Conservation (phyloP, 2,888 invertebrate genomes). For the Aradus depressus region DNA sequence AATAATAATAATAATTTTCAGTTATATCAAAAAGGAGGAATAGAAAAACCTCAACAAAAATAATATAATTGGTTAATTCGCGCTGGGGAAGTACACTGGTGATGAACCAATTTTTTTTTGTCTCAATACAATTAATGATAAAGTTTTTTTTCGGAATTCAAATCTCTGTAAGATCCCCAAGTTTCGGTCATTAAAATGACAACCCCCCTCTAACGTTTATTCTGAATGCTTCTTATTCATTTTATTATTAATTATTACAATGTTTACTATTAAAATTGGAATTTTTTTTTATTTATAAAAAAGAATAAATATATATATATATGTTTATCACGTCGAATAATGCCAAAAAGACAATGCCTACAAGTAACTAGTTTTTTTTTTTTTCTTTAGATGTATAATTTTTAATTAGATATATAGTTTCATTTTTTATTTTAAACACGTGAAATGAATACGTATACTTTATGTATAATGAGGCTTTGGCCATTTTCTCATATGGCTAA, state of each 20-base stretch:
- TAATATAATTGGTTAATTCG: too few relatives aligned
- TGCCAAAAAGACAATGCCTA: slow-evolving; percentile 30
- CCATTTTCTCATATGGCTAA: slow-evolving; percentile 9
- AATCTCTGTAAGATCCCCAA: too few relatives aligned
- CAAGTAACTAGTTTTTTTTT: slow-evolving; percentile 27
- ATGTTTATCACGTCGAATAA: slow-evolving; percentile 26
- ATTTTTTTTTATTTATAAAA: slow-evolving; percentile 13
- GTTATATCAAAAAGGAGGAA: too few relatives aligned
- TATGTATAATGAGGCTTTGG: slow-evolving; percentile 15
- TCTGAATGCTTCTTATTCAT: slow-evolving; percentile 18
- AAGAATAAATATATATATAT: slow-evolving; percentile 20
- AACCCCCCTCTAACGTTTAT: too few relatives aligned
- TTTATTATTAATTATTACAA: slow-evolving; percentile 15
- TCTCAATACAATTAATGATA: too few relatives aligned
- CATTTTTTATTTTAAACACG: too few relatives aligned
- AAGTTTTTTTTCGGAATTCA: too few relatives aligned
- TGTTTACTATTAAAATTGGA: slow-evolving; percentile 18
- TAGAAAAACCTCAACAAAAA: too few relatives aligned
- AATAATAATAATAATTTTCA: too few relatives aligned
- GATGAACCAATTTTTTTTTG: slow-evolving; percentile 11
- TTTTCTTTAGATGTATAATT: slow-evolving; percentile 24
- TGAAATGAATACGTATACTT: slow-evolving; percentile 30
- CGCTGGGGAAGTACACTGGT: too few relatives aligned
- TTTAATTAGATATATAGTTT: too few relatives aligned
- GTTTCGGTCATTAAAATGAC: too few relatives aligned